These are phyloP conservation scores for Orcinus orca DNA, from an alignment of 2,113 vertebrate species.

Conservation along the genomic window DNA sequence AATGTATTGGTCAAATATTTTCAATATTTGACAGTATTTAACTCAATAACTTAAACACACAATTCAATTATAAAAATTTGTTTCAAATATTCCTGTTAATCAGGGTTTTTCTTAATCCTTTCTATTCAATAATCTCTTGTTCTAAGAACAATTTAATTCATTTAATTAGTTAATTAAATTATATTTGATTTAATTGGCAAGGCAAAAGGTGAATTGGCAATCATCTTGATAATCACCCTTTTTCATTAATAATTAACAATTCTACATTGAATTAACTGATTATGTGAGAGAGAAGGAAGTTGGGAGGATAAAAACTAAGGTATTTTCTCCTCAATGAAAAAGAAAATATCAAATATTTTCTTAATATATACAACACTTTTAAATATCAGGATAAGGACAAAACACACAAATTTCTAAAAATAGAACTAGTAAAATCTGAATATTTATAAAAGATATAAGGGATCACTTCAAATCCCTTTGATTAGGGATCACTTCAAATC, in stretches of 20 bases:
- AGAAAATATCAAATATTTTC: neutral
- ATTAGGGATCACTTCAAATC: neutral
- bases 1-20: neutral
- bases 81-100: neutral
- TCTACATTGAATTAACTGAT: neutral
- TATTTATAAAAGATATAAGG: neutral
- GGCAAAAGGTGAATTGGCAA: neutral
- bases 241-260: neutral
- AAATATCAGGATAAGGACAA: neutral
- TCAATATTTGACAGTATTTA: neutral
- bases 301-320: neutral
- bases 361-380: neutral
- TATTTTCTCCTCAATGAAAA: neutral
- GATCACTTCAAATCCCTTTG: neutral
- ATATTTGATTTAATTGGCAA: neutral
- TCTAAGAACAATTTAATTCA: neutral
- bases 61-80: neutral
- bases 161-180: neutral
- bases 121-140: neutral
- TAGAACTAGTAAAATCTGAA: neutral
- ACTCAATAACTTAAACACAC: neutral
- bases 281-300: neutral
- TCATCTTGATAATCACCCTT: neutral
- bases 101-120: neutral
- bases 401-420: neutral